Base-by-base conservation (phyloP, 1,140 invertebrate genomes). In the Drosophila teissieri region DNA sequence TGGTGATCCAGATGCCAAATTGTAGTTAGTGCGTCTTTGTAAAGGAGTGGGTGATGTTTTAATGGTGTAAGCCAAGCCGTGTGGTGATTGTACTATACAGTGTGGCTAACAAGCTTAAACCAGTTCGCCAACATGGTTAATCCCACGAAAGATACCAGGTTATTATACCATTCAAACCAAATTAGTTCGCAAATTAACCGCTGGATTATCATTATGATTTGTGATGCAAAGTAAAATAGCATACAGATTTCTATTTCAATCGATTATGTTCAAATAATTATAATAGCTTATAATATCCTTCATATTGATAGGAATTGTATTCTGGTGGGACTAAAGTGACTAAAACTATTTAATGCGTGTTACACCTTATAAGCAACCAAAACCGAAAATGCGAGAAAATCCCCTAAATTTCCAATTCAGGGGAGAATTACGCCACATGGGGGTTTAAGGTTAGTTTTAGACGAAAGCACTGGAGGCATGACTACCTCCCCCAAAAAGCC, bases 391-490 rank as follows among this genome's bases (percentile, higher is more conserved):
- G 48, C 15, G 10, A n/a, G n/a, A 17, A 46, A 45, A 53, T 40
- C 19, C 27, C 22, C 36, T 17, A 40, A 34, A 49, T 57, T 70
- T 69, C 14, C n/a, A 55, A 55, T 69, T 40, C 36, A 56, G 22
- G 31, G 55, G 24, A 34, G 62, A 61, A 48, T 46, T 42, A n/a
- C 24, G 24, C 51, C 44, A 36, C 14, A 17, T 8, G 19, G 14
- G 24, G 49, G 44, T 40, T 57, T 57, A 15, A 10, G 52, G 67
- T 70, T 57, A 70, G 49, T 70, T 70, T 57, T 57, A 70, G 69
- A 56, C 69, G 24, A 70, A 69, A 56, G 24, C 44, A 56, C 4
- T 68, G 40, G 24, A 15, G 36, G 60, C 44, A 12, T 7, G 14
- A n/a, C 34, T n/a, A 11, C 34, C 44, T 15, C 17, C 37, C 44